These are phyloP conservation scores for Dolichallabes microphthalmus DNA, from an alignment of 2,113 vertebrate genomes.

Conservation along the genomic window DNA sequence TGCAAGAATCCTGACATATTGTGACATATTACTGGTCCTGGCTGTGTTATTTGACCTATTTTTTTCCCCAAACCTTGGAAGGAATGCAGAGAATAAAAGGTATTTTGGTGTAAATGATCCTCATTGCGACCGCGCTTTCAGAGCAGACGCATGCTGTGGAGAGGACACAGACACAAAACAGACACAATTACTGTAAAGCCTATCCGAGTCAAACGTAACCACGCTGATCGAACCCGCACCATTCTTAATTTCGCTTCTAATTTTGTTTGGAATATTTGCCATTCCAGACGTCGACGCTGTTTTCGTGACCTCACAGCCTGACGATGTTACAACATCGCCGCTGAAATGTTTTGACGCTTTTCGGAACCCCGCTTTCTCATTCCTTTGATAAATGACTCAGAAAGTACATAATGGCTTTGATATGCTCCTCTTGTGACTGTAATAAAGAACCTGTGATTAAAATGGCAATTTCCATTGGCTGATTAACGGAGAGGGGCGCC, in stretches of 20 bases:
- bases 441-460: constrained; percentile 49
- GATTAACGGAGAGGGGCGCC: constrained; percentile 43
- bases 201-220: constrained; percentile 51
- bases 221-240: constrained; percentile 43
- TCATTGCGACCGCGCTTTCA: neutral
- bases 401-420: constrained; percentile 54
- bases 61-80: neutral
- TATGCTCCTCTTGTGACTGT: constrained; percentile 56
- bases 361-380: constrained; percentile 2
- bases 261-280: constrained; percentile 41
- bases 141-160: constrained; percentile 21
- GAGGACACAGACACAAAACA: constrained; percentile 18
- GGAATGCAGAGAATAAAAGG: constrained; percentile 5
- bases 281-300: constrained; percentile 42
- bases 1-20: neutral
- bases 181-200: constrained; percentile 47
- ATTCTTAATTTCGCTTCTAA: constrained; percentile 38
- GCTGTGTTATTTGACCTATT: neutral
- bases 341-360: constrained; percentile 44
- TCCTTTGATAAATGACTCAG: constrained; percentile 52
- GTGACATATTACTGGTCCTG: neutral
- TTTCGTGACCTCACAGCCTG: constrained; percentile 36
- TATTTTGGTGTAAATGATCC: neutral
- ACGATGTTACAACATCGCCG: constrained; percentile 37
- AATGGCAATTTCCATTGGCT: constrained; percentile 48